These are phyloP conservation scores for Charadrius vociferus DNA, from an alignment of 2,113 vertebrate genomes.

Conservation along the genomic window DNA sequence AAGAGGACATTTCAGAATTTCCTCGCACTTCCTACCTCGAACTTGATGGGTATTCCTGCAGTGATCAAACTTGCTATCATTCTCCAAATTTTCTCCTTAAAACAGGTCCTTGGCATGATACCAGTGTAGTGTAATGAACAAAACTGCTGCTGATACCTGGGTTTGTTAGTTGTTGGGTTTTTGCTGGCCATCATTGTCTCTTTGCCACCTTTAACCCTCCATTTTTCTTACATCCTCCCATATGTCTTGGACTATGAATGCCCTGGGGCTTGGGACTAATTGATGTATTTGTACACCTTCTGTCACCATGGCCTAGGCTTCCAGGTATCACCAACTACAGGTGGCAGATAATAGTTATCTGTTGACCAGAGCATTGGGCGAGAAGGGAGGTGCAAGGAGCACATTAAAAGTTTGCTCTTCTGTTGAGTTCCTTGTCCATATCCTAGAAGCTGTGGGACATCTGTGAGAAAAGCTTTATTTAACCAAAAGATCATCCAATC, in stretches of 20 bases:
- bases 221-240: not conserved
- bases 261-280: not conserved
- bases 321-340: not conserved
- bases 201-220: not conserved
- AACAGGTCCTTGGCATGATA: not conserved
- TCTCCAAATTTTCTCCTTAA: not conserved
- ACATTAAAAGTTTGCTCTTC: not conserved
- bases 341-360: not conserved
- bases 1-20: not conserved
- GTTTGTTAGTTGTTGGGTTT: not conserved
- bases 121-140: not conserved
- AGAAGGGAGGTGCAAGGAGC: not conserved
- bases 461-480: not conserved
- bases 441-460: not conserved
- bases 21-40: not conserved
- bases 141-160: not conserved
- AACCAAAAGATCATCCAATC: not conserved
- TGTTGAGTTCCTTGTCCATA: not conserved
- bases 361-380: not conserved
- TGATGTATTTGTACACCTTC: not conserved
- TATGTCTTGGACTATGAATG: not conserved
- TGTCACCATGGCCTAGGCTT: not conserved
- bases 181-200: accelerated
- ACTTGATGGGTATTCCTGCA: not conserved
- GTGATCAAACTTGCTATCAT: not conserved